Percentiles rank a stretch among this genome's conserved stretches.
Evolutionary conservation across 2,113 vertebrate genomes (phyloP).

Genomic region (Phaetusa simplex): DNA sequence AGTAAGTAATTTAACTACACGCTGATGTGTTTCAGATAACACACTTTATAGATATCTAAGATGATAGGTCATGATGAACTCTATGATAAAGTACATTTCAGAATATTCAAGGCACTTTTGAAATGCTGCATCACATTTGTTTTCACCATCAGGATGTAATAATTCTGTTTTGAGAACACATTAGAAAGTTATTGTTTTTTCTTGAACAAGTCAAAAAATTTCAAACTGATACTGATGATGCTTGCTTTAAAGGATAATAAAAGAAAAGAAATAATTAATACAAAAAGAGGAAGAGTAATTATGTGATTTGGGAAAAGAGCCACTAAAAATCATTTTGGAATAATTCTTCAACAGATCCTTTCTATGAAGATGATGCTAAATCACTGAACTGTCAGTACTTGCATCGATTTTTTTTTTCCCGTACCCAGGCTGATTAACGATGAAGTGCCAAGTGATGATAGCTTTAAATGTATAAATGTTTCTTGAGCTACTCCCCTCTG

Average conservation of each 20-base stretch:
- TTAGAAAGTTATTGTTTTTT: not conserved
- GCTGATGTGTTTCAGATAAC: not conserved
- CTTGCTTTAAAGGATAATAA: not conserved
- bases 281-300: not conserved
- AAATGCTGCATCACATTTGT: not conserved
- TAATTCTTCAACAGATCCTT: not conserved
- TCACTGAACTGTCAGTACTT: not conserved
- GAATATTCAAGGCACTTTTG: not conserved
- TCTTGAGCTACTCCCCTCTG: not conserved
- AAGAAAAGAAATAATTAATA: not conserved
- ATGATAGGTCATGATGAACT: too few species aligned
- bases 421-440: not conserved
- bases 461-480: not conserved
- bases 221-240: not conserved
- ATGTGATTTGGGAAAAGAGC: not conserved
- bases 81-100: not conserved
- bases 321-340: not conserved
- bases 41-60: not conserved
- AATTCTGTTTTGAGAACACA: not conserved
- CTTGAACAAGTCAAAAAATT: not conserved
- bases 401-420: accelerated
- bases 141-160: not conserved
- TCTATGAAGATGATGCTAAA: not conserved
- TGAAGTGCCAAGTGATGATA: not conserved
- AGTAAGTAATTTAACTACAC: not conserved